phyloP scores from a whole-genome alignment of 2,797 vertebrate species.

The Characodon lateralis region DNA sequence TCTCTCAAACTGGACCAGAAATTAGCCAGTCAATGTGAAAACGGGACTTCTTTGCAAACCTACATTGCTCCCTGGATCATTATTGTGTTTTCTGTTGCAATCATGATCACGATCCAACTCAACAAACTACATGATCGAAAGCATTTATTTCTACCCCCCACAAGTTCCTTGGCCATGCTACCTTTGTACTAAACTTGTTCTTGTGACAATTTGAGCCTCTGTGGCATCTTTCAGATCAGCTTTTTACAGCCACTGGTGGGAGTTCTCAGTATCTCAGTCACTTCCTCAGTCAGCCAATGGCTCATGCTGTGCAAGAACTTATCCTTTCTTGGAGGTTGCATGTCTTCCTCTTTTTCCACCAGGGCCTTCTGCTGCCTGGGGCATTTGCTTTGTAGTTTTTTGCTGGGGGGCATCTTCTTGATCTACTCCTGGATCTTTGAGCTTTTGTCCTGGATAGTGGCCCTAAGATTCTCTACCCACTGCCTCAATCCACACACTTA shows the following conservation, averaged over 20 bases:
- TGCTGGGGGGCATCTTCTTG: conserved; percentile 1
- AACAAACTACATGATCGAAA: background rate
- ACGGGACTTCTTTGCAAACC: background rate
- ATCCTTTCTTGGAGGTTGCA: background rate
- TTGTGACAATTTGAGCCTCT: background rate
- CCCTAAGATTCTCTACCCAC: background rate
- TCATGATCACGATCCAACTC: background rate
- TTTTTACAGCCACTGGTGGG: conserved; percentile 3
- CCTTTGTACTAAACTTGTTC: background rate
- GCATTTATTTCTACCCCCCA: background rate
- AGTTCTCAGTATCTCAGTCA: conserved; percentile 5
- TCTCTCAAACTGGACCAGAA: background rate
- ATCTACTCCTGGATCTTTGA: conserved; percentile 7
- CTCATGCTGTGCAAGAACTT: background rate
- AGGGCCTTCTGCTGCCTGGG: conserved; percentile 6
- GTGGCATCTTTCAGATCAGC: background rate
- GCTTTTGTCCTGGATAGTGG: conserved; percentile 6
- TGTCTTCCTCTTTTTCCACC: background rate
- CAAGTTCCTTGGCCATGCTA: background rate
- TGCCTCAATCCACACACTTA: background rate
- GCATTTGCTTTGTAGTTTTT: background rate
- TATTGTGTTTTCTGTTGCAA: background rate
- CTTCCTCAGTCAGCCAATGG: background rate
- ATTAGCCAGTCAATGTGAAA: background rate
- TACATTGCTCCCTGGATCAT: background rate